Percentiles rank a stretch among this genome's conserved stretches.
These are phyloP conservation scores for Eclectus roratus DNA, from an alignment of 2,113 vertebrate species.

Conservation along the genomic window DNA sequence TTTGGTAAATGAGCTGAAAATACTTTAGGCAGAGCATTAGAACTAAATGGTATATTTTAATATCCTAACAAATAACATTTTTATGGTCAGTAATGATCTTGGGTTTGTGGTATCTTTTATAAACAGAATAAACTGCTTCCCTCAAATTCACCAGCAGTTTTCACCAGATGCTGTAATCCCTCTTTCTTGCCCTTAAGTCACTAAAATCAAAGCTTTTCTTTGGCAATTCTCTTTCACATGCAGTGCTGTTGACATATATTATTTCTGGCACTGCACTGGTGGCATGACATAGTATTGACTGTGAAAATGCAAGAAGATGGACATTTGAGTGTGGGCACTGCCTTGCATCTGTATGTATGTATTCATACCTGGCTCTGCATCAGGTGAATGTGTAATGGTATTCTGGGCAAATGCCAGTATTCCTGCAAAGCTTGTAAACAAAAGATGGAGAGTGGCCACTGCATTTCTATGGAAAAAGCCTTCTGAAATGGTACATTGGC, in stretches of 20 bases:
- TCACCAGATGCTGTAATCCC: background rate
- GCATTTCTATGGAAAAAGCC: background rate
- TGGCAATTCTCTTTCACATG: background rate
- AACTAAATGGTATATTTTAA: constrained; percentile 41
- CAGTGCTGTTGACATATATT: background rate
- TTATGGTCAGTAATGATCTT: background rate
- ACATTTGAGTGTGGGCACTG: accelerated
- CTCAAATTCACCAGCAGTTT: background rate
- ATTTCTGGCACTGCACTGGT: background rate
- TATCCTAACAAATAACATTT: constrained; percentile 19
- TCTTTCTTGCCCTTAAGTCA: background rate
- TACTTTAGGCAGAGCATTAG: background rate
- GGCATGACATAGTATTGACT: accelerated
- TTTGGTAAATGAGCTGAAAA: background rate
- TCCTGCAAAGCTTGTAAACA: background rate
- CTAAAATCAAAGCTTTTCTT: background rate
- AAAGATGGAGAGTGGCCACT: background rate
- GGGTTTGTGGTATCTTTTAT: background rate
- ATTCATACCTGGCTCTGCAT: background rate
- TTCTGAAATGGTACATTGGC: accelerated
- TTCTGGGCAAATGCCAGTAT: background rate
- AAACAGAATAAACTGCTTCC: background rate
- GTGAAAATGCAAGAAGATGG: background rate
- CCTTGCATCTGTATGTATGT: background rate
- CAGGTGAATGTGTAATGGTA: accelerated